phyloP scores from a whole-genome alignment of 2,113 vertebrate genomes.

The Aptenodytes forsteri region DNA sequence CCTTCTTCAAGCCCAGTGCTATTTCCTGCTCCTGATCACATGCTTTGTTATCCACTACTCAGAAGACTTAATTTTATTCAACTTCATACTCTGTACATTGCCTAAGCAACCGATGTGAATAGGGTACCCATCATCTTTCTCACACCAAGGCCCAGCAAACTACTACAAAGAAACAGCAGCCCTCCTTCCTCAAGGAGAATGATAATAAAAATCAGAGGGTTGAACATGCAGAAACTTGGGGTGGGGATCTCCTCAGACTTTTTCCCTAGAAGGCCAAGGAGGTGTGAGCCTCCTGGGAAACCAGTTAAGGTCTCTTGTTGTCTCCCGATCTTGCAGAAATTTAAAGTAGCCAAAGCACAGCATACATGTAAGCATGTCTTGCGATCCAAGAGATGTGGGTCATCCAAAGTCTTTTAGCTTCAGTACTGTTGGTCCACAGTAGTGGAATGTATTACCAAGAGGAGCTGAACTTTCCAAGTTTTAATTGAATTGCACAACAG shows the following conservation, averaged over 20 bases:
- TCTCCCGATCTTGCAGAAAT: neutral
- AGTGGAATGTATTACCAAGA: neutral
- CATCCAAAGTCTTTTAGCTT: neutral
- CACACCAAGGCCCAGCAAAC: neutral
- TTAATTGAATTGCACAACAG: neutral
- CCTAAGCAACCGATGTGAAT: rapidly evolving
- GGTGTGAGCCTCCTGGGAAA: neutral
- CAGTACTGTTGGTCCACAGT: neutral
- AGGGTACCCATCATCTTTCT: neutral
- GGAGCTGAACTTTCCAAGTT: neutral
- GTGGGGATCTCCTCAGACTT: neutral
- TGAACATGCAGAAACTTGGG: neutral
- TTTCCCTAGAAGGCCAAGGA: neutral
- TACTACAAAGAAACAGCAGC: neutral
- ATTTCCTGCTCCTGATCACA: rapidly evolving
- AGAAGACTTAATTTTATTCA: neutral
- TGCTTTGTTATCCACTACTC: neutral
- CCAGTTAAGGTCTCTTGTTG: rapidly evolving
- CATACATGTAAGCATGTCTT: neutral
- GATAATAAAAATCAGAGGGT: neutral
- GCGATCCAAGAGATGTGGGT: neutral
- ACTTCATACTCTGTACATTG: neutral
- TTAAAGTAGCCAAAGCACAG: neutral
- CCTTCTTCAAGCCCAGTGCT: neutral
- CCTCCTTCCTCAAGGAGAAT: neutral